A percentile compares a stretch with the other conserved stretches of the same genome.
These are phyloP conservation scores for Phyllostomus hastatus DNA, from an alignment of 2,113 vertebrate species.

Conservation along the genomic window DNA sequence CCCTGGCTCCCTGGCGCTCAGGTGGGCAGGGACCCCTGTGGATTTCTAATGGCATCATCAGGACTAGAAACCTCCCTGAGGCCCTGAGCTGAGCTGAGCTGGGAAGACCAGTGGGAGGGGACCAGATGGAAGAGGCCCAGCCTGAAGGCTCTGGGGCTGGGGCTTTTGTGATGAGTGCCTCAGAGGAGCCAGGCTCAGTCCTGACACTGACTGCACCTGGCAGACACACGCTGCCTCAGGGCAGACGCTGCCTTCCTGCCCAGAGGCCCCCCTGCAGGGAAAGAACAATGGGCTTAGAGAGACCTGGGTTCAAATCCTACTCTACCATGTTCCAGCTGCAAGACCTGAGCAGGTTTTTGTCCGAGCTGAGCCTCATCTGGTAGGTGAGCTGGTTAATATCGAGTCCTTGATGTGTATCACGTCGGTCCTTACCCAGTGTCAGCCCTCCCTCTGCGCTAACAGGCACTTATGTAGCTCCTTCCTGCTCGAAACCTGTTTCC, in stretches of 20 bases:
- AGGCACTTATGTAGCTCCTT: background rate
- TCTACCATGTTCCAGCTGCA: background rate
- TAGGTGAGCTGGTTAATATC: conserved; percentile 10
- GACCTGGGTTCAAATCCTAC: background rate
- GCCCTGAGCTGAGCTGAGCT: background rate
- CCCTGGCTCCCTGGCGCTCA: conserved; percentile 19
- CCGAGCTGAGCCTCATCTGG: background rate
- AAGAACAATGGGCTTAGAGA: background rate
- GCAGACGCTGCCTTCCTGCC: background rate
- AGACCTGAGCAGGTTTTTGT: background rate
- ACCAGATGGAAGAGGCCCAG: background rate
- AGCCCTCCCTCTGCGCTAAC: background rate
- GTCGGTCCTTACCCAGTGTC: background rate
- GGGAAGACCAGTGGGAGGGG: background rate
- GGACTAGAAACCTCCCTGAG: conserved; percentile 23
- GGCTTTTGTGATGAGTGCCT: background rate
- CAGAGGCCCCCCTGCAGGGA: background rate
- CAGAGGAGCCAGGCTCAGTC: background rate
- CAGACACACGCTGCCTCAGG: rapidly evolving
- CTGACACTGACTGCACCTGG: background rate
- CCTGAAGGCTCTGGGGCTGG: background rate
- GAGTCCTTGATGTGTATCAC: background rate
- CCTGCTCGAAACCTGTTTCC: background rate
- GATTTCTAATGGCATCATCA: conserved; percentile 51
- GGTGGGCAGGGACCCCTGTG: conserved; percentile 15